phyloP scores from a whole-genome alignment of 2,888 invertebrate genomes.

The Apomyelois bistriatella region DNA sequence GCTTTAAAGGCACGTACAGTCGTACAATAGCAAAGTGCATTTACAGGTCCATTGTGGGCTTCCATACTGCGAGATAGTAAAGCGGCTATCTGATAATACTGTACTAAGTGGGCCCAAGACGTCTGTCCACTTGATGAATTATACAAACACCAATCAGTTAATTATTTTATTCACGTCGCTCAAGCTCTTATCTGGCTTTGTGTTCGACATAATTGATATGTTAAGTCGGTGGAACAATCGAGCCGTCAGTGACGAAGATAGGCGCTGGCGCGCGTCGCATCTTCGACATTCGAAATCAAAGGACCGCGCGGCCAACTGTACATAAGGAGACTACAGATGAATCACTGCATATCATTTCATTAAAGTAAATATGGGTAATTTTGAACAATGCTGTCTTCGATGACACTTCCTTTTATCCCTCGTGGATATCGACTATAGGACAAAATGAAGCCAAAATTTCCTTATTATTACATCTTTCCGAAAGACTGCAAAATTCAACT shows the following conservation, averaged over 20 bases:
- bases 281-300: constrained; percentile 23
- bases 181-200: constrained; percentile 69
- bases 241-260: constrained; percentile 55
- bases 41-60: constrained; percentile 62
- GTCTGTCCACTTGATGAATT: constrained; percentile 68
- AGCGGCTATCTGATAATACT: constrained; percentile 61
- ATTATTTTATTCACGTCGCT: constrained; percentile 79
- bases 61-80: constrained; percentile 42
- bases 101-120: constrained; percentile 66
- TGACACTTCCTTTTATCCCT: no score
- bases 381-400: no score
- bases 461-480: no score
- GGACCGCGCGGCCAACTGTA: background rate
- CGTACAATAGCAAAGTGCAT: constrained; percentile 58
- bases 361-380: no score
- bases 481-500: no score
- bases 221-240: constrained; percentile 75
- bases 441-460: no score
- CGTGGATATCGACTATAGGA: no score
- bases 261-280: constrained; percentile 28
- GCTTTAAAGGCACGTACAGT: constrained; percentile 48
- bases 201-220: constrained; percentile 78
- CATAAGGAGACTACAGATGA: background rate
- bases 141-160: constrained; percentile 79
- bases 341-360: background rate